These are phyloP conservation scores for Dicranocentrus wangi DNA, from an alignment of 2,888 invertebrate genomes.

Conservation along the genomic window DNA sequence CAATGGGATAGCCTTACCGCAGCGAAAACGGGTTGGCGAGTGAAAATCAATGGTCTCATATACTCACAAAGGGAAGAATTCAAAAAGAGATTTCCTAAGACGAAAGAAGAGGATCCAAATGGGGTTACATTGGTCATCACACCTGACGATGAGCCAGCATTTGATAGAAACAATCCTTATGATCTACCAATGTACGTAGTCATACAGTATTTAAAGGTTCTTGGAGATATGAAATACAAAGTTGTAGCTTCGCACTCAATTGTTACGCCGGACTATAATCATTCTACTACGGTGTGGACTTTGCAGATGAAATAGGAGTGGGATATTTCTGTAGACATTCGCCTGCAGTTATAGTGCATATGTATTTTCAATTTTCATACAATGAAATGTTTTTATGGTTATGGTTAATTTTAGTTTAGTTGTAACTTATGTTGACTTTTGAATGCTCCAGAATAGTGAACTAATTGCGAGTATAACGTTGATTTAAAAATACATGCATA, in stretches of 20 bases:
- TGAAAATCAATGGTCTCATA: slow-evolving; percentile 68
- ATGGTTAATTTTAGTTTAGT: neutral
- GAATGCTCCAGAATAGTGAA: too few relatives aligned
- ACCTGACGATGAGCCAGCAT: slow-evolving; percentile 62
- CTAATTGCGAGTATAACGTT: too few relatives aligned
- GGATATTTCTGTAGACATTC: slow-evolving; percentile 7
- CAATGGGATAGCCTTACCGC: slow-evolving; percentile 51
- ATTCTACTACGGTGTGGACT: slow-evolving; percentile 63
- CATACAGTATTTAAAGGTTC: slow-evolving; percentile 57
- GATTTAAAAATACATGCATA: too few relatives aligned
- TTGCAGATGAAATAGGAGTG: slow-evolving; percentile 50
- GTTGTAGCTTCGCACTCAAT: slow-evolving; percentile 57
- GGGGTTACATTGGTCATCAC: slow-evolving; percentile 52
- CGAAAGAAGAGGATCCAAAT: slow-evolving; percentile 55
- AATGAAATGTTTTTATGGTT: slow-evolving; percentile 9
- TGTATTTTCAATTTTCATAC: too few relatives aligned
- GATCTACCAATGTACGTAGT: slow-evolving; percentile 64
- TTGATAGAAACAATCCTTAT: slow-evolving; percentile 54
- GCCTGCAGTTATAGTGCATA: too few relatives aligned
- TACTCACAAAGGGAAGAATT: slow-evolving; percentile 66
- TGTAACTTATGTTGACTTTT: too few relatives aligned
- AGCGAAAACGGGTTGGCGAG: slow-evolving; percentile 54
- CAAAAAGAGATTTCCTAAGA: slow-evolving; percentile 59
- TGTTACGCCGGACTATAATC: slow-evolving; percentile 49
- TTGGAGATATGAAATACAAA: slow-evolving; percentile 63